A percentile compares a stretch with the other conserved stretches of the same genome.
Evolutionary conservation across 2,113 vertebrate genomes (phyloP).

Genomic region (Hemichromis elongatus): DNA sequence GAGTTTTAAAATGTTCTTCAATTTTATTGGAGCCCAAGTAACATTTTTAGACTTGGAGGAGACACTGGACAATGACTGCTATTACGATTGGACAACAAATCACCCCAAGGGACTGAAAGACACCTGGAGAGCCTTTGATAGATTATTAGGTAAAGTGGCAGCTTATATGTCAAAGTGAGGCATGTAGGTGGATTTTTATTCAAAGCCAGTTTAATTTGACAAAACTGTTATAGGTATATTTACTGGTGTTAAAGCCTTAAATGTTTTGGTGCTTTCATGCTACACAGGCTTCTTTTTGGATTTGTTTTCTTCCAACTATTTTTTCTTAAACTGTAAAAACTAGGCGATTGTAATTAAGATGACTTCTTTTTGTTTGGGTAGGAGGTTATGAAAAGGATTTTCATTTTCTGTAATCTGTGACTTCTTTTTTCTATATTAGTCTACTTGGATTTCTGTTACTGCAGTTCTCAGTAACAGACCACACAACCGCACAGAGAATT

Average conservation of each 20-base stretch:
- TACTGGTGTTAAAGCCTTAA: not conserved
- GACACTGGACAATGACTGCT: not conserved
- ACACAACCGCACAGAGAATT: not conserved
- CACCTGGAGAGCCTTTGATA: not conserved
- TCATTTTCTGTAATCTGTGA: not conserved
- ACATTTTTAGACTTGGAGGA: too few relatives aligned
- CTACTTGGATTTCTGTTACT: not conserved
- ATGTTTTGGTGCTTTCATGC: not conserved
- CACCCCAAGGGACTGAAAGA: not conserved
- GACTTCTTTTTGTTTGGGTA: not conserved
- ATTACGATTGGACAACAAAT: not conserved
- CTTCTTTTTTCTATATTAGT: not conserved
- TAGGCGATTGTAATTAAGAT: not conserved
- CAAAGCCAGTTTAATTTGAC: accelerated
- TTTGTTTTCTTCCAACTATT: not conserved
- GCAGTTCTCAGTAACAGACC: accelerated
- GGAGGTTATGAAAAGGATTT: not conserved
- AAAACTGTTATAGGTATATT: not conserved
- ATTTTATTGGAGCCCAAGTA: accelerated
- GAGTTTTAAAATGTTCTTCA: not conserved
- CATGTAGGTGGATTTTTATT: not conserved
- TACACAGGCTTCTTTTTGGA: not conserved
- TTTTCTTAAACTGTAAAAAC: accelerated
- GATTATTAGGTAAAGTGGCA: not conserved
- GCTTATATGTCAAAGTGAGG: not conserved